Evolutionary conservation across 2,888 invertebrate genomes (phyloP), one percentile per base, ranked within the genome.

Genomic region (Chloroclysta siterata): DNA sequence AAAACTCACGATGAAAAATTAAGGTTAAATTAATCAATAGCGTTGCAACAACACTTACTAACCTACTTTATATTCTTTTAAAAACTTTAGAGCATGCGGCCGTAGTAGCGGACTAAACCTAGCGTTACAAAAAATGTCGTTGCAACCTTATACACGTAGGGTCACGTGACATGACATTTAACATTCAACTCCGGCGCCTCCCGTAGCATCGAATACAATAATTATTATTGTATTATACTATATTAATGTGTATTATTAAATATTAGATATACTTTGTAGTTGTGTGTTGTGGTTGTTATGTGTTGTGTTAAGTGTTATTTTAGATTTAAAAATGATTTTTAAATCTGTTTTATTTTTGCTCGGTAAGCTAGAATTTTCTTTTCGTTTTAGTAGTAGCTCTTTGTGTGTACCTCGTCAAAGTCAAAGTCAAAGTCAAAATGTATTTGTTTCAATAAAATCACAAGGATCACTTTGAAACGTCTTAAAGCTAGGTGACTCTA

Each of bases 261-360:
- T 52, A 51, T 59, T 60, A 54, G 28, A n/a, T 28, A 22, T 22
- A 52, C 39, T 15, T 48, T 33, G 29, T 41, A 41, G 53, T 41
- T 4, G 39, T 57, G 41, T 39, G 28, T 36, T 36, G 17, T 50
- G 47, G 14, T 36, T 13, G 51, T 47, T 29, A 56, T 54, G 54
- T 63, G 46, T 36, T 33, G 51, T 46, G 53, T 53, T 44, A 7
- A 51, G 14, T 50, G 14, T 5, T 36, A 15, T n/a, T 53, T 53
- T n/a, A 47, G n/a, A 41, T 17, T 41, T 6, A 17, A 48, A 39
- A 56, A 65, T 67, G 65, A 55, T 59, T 72, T 53, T 71, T 63
- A 11, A 36, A 77, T 0, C 46, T 77, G 15, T 72, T 74, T 28
- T 55, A 73, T 50, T 76, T 76, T 78, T 65, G 77, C 75, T 79